Conservation (phyloP, 2,888 invertebrate species). For the Seira ritae region DNA sequence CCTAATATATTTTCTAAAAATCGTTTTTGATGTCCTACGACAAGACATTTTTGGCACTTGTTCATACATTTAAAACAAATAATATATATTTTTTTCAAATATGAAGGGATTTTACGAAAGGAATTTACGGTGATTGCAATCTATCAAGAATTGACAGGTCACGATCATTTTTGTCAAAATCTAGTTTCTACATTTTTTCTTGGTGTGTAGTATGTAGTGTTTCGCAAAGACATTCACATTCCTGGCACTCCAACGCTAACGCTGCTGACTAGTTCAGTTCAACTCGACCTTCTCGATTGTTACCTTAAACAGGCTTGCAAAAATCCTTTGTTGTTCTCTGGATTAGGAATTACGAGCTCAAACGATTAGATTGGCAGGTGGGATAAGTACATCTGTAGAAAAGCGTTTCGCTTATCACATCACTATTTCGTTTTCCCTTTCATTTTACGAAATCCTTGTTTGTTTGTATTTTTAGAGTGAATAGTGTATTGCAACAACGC, state of each 20-base stretch:
- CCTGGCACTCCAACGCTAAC: too few relatives aligned
- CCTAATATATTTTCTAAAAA: constrained; percentile 7
- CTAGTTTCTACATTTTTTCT: too few relatives aligned
- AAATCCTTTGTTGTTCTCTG: constrained; percentile 20
- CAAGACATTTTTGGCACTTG: constrained; percentile 8
- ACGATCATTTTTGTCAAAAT: constrained; percentile 43
- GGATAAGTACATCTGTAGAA: constrained; percentile 26
- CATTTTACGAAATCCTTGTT: constrained; percentile 19
- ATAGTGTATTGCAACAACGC: too few relatives aligned
- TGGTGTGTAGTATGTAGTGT: constrained; percentile 26
- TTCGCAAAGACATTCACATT: constrained; percentile 26
- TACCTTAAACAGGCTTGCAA: constrained; percentile 46
- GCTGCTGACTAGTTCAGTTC: too few relatives aligned
- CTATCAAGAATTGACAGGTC: constrained; percentile 55
- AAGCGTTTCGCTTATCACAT: constrained; percentile 16
- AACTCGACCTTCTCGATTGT: constrained; percentile 14
- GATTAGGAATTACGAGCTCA: constrained; percentile 38
- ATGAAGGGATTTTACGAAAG: not conserved
- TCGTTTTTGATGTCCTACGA: too few relatives aligned
- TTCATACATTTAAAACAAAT: too few relatives aligned
- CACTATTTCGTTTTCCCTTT: constrained; percentile 30
- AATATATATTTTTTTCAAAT: not conserved
- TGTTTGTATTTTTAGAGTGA: not conserved
- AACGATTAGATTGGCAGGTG: constrained; percentile 45
- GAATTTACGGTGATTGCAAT: not conserved